Evolutionary conservation across 2,113 vertebrate species (phyloP).

Genomic region (Edolisoma coerulescens): DNA sequence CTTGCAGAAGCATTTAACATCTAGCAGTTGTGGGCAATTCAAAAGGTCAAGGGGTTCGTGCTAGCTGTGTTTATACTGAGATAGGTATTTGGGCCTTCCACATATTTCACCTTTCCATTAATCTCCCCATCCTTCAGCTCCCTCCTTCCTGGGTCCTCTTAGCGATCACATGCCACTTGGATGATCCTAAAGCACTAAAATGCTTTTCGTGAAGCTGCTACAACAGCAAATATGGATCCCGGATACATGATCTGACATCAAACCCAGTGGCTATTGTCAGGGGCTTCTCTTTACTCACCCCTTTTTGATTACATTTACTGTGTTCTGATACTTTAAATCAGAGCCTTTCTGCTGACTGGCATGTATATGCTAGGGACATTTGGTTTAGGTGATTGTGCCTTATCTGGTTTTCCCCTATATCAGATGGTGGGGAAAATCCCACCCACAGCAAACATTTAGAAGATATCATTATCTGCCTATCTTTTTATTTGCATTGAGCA

Average conservation of each 20-base stretch:
- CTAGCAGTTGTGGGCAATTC: neutral
- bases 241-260: neutral
- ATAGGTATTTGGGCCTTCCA: neutral
- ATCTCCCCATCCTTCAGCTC: neutral
- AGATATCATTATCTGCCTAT: neutral
- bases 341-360: neutral
- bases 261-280: neutral
- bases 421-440: neutral
- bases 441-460: constrained; percentile 34
- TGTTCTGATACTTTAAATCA: neutral
- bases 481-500: neutral
- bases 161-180: neutral
- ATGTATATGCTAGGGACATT: neutral
- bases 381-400: neutral
- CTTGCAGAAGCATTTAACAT: neutral
- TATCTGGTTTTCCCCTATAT: neutral
- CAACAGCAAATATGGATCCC: neutral
- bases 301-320: neutral
- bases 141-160: neutral
- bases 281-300: neutral
- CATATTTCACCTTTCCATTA: neutral
- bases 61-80: neutral
- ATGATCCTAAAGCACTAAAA: neutral
- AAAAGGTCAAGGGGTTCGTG: neutral
- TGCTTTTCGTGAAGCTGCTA: neutral